These are phyloP conservation scores for Anhinga anhinga DNA, from an alignment of 2,113 vertebrate species.

Conservation along the genomic window DNA sequence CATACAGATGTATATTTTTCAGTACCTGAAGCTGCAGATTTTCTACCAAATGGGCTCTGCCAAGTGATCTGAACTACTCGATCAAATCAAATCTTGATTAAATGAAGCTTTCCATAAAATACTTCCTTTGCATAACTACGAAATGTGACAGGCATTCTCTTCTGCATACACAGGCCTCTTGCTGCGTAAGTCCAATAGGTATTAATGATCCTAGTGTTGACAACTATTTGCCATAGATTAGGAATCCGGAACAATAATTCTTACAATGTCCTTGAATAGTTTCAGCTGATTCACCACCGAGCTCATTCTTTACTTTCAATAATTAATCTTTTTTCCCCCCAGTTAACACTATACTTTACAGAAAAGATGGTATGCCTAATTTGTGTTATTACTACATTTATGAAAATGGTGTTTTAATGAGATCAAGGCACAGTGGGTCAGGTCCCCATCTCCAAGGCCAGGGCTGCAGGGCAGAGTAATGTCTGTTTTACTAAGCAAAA, in stretches of 20 bases:
- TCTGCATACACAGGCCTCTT: background rate
- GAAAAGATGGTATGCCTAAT: background rate
- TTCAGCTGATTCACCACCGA: background rate
- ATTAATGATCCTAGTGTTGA: background rate
- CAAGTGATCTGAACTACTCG: background rate
- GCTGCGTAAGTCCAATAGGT: background rate
- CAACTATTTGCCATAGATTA: background rate
- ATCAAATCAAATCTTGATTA: background rate
- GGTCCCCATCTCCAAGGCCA: background rate
- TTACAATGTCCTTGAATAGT: background rate
- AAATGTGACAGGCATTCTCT: background rate
- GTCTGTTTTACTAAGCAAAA: background rate
- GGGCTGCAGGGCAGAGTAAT: background rate
- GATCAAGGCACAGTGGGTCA: background rate
- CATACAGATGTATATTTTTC: background rate
- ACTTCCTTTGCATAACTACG: background rate
- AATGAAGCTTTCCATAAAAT: background rate
- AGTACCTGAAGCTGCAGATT: background rate
- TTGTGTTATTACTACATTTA: slow-evolving; percentile 40
- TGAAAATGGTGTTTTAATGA: slow-evolving; percentile 1
- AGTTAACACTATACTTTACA: background rate
- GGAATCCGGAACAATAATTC: background rate
- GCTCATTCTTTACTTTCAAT: background rate
- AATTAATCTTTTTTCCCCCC: background rate
- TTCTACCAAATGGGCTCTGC: background rate